Conservation (phyloP, 2,797 vertebrate species). For the Erethizon dorsatum region DNA sequence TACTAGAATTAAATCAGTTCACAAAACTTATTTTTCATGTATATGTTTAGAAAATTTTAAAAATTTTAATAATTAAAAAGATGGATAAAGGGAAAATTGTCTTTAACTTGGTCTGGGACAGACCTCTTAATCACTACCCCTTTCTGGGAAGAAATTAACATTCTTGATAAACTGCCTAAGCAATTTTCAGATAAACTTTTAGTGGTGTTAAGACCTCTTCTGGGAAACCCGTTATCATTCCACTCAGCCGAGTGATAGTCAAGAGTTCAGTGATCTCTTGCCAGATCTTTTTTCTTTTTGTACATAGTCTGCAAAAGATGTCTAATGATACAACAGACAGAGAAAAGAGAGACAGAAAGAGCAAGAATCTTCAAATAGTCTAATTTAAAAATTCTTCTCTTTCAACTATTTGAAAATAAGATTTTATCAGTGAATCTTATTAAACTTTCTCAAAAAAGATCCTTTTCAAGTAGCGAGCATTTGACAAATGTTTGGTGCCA, state of each 20-base stretch:
- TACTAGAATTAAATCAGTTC: slow-evolving; percentile 23
- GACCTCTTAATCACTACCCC: slow-evolving; percentile 57
- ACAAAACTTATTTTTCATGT: background rate
- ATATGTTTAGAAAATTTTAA: slow-evolving; percentile 2
- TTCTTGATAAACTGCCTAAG: slow-evolving; percentile 69
- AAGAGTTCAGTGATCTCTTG: slow-evolving; percentile 55
- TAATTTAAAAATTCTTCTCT: background rate
- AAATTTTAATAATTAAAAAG: slow-evolving; percentile 35
- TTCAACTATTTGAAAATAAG: slow-evolving; percentile 23
- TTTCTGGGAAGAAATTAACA: slow-evolving; percentile 79
- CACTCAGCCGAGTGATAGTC: slow-evolving; percentile 24
- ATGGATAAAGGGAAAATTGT: slow-evolving; percentile 49
- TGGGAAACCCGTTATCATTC: slow-evolving; percentile 68
- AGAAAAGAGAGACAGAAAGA: background rate
- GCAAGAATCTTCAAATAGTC: background rate
- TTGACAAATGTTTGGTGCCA: background rate
- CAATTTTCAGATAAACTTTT: slow-evolving; percentile 72
- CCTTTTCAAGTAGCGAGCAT: background rate
- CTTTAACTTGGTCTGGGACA: slow-evolving; percentile 33
- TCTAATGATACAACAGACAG: background rate
- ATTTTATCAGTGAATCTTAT: background rate
- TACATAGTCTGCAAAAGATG: slow-evolving; percentile 16
- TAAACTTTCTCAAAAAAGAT: background rate
- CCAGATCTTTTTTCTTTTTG: background rate
- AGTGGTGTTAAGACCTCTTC: slow-evolving; percentile 71